Evolutionary conservation across 2,113 vertebrate species (phyloP).

Genomic region (Sminthopsis crassicaudata): DNA sequence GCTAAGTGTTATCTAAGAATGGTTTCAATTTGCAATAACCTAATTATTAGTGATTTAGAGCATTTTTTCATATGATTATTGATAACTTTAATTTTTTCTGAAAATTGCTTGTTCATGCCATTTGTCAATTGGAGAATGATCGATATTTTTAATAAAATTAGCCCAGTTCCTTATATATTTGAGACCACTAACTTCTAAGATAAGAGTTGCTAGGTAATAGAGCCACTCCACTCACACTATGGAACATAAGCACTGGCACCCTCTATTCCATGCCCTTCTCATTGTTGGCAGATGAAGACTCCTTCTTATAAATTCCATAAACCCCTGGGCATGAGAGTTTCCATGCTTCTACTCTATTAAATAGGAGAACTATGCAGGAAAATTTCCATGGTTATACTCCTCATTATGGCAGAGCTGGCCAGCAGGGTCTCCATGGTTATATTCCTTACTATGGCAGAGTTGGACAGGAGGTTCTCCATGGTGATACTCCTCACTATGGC

Average conservation of each 20-base stretch:
- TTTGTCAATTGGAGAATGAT: background rate
- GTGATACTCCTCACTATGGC: too few species aligned
- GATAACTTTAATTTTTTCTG: background rate
- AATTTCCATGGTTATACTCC: too few species aligned
- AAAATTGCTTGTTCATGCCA: background rate
- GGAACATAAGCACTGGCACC: conserved; percentile 7
- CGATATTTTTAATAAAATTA: background rate
- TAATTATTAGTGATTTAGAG: background rate
- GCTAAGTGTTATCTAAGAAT: background rate
- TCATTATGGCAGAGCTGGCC: too few species aligned
- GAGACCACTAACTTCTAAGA: background rate
- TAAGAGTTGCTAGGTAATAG: background rate
- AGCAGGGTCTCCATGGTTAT: too few species aligned
- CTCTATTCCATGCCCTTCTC: conserved; percentile 5
- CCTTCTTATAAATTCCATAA: background rate
- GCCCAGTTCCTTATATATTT: background rate
- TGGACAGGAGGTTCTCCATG: too few species aligned
- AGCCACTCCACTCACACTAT: background rate
- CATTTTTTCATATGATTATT: background rate
- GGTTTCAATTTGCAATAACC: background rate
- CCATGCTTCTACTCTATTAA: too few species aligned
- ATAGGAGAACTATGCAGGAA: too few species aligned
- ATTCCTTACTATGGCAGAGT: too few species aligned
- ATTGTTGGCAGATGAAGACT: background rate
- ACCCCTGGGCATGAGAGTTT: background rate